Evolutionary conservation across 2,888 invertebrate species (phyloP).

Genomic region (Epinotia brunnichana): DNA sequence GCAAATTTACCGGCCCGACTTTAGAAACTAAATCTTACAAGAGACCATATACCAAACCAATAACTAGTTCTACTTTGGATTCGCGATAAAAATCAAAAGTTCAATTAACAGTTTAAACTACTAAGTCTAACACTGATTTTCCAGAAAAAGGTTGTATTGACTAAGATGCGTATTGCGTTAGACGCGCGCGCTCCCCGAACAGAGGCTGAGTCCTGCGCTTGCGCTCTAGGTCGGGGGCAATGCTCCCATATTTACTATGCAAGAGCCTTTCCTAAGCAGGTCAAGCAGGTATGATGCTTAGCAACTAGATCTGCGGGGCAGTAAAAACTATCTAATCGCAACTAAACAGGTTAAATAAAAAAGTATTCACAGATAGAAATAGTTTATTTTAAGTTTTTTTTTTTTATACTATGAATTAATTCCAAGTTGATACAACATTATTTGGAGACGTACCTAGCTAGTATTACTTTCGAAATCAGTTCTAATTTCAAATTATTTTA

Average conservation of each 20-base stretch:
- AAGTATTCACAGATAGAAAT: neutral
- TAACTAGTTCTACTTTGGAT: neutral
- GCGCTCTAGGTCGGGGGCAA: constrained; percentile 66
- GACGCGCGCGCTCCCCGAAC: constrained; percentile 32
- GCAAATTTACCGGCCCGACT: neutral
- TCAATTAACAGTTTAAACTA: neutral
- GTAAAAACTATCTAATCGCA: constrained; percentile 8
- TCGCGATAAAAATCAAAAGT: too few species aligned
- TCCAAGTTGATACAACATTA: too few species aligned
- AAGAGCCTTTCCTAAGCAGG: constrained; percentile 35
- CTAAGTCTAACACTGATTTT: neutral
- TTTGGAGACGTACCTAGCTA: too few species aligned
- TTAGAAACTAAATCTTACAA: neutral
- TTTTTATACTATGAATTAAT: neutral
- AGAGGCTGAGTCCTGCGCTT: constrained; percentile 44
- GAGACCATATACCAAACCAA: neutral
- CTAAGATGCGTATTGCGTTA: neutral
- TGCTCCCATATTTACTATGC: constrained; percentile 56
- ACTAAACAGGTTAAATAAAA: neutral
- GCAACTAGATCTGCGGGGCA: constrained; percentile 19
- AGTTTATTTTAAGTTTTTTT: neutral
- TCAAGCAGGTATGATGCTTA: constrained; percentile 29
- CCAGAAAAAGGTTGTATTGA: neutral
- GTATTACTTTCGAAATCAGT: neutral
- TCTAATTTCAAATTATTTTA: neutral